These are phyloP conservation scores for Belonocnema kinseyi DNA, from an alignment of 1,140 invertebrate genomes.

Conservation along the genomic window DNA sequence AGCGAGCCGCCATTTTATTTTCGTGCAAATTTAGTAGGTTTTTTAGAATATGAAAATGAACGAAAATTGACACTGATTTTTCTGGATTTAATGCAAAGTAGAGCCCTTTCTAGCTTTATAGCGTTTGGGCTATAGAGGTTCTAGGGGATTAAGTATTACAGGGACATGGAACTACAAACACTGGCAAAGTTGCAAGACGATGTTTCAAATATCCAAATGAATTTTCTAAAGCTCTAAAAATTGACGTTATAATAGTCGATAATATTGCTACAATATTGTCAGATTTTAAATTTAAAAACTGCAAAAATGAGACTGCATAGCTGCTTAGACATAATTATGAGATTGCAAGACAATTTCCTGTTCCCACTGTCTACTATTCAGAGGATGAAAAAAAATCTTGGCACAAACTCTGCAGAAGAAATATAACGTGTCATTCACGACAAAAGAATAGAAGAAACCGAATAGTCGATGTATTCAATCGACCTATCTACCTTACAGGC, in stretches of 20 bases:
- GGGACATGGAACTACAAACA: conserved; percentile 21
- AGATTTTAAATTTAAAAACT: background rate
- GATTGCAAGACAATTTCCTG: background rate
- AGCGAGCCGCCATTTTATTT: too few species aligned
- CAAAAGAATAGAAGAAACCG: too few species aligned
- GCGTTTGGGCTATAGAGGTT: too few species aligned
- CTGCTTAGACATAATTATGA: conserved; percentile 13
- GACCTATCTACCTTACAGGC: background rate
- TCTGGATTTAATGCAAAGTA: too few species aligned
- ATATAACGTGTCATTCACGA: conserved; percentile 5
- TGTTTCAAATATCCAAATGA: background rate
- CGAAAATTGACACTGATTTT: too few species aligned
- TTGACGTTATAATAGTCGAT: background rate
- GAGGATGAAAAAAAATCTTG: conserved; percentile 32
- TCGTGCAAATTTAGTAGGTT: too few species aligned
- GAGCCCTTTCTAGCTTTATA: too few species aligned
- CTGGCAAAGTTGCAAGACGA: conserved; percentile 20
- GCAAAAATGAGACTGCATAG: background rate
- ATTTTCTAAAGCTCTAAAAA: conserved; percentile 13
- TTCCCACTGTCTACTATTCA: conserved; percentile 23
- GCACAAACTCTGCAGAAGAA: conserved; percentile 32
- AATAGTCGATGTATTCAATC: background rate
- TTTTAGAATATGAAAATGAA: too few species aligned
- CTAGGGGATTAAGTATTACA: conserved; percentile 14
- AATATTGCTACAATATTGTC: conserved; percentile 10